phyloP scores from a whole-genome alignment of 2,797 vertebrate species.

The Peromyscus melanophrys region DNA sequence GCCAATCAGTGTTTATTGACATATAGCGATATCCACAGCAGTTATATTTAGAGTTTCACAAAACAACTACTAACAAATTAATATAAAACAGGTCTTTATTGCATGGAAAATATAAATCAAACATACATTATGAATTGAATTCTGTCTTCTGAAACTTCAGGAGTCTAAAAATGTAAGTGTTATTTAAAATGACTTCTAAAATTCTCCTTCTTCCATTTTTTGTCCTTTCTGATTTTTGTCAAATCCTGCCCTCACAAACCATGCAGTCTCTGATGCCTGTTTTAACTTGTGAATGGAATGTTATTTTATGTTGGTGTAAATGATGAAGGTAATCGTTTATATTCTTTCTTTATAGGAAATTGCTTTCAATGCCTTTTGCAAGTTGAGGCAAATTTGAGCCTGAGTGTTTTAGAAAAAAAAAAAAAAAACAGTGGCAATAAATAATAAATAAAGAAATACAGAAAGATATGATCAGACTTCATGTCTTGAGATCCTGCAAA shows the following conservation, averaged over 20 bases:
- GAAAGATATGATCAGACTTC: not conserved
- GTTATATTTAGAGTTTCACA: not conserved
- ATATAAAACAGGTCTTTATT: not conserved
- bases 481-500: constrained; percentile 15
- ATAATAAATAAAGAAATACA: constrained; percentile 63
- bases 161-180: not conserved
- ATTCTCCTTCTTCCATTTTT: not conserved
- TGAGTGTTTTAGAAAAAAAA: constrained; percentile 64
- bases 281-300: constrained; percentile 68
- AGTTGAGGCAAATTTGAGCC: constrained; percentile 67
- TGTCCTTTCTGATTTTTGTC: not conserved
- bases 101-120: not conserved
- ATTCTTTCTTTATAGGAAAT: constrained; percentile 73
- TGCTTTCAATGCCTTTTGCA: constrained; percentile 61
- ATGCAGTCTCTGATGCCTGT: constrained; percentile 30
- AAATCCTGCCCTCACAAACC: not conserved
- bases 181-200: constrained; percentile 25
- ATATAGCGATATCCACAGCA: no score
- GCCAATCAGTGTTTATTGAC: no score
- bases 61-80: constrained; percentile 29
- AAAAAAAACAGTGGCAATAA: not conserved
- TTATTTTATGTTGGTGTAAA: constrained; percentile 43
- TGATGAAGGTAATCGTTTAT: not conserved
- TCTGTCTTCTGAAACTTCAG: not conserved
- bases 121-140: not conserved